Percentiles rank a stretch among this genome's conserved stretches.
These are phyloP conservation scores for Laspeyria flexula DNA, from an alignment of 2,888 invertebrate genomes.

Conservation along the genomic window DNA sequence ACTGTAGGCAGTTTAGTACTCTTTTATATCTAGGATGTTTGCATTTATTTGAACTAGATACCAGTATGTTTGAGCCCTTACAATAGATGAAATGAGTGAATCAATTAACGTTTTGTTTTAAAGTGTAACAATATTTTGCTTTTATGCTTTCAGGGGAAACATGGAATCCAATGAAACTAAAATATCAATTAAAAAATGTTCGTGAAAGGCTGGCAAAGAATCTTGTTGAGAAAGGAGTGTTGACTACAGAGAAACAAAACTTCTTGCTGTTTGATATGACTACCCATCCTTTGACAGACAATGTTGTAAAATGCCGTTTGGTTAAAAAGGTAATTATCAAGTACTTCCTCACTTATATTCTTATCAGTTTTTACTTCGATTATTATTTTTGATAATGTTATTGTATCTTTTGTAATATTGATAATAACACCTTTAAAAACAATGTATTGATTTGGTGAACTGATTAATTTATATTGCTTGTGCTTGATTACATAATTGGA, in stretches of 20 bases:
- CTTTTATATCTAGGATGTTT: no score
- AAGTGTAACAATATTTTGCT: neutral
- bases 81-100: no score
- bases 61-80: no score
- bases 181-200: conserved; percentile 99
- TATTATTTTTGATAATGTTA: conserved; percentile 13
- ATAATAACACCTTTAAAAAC: conserved; percentile 24
- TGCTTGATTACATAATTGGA: no score
- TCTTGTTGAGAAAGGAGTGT: conserved; percentile 99
- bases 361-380: neutral
- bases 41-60: no score
- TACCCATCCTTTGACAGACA: conserved; percentile 99
- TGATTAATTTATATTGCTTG: conserved; percentile 7
- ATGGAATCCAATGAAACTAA: conserved; percentile 99
- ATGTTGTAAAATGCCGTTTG: conserved; percentile 96
- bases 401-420: conserved; percentile 12
- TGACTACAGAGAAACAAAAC: conserved; percentile 99
- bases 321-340: conserved; percentile 94
- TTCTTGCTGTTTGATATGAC: conserved; percentile 99
- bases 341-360: neutral
- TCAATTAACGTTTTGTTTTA: no score
- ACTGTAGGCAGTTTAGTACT: no score
- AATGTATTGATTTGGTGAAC: conserved; percentile 13
- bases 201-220: conserved; percentile 99
- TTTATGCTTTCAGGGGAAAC: conserved; percentile 92